Conservation (phyloP, 2,797 vertebrate species). For the Malacoraja senta region DNA sequence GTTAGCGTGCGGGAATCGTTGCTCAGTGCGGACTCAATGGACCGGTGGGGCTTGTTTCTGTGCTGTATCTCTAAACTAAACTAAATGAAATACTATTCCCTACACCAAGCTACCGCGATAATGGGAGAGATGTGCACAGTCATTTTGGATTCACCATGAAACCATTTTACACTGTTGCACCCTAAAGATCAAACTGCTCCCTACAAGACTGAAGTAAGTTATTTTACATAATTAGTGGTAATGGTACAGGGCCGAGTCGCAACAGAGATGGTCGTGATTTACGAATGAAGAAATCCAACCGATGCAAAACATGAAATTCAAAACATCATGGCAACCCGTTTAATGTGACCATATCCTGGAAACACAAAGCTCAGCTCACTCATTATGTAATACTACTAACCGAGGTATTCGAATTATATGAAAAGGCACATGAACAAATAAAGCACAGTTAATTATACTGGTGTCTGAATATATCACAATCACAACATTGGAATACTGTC, state of each 20-base stretch:
- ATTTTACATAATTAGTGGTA: neutral
- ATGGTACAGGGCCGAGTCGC: neutral
- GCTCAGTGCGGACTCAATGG: too few species aligned
- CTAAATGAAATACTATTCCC: neutral
- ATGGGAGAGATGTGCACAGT: neutral
- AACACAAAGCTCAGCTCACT: neutral
- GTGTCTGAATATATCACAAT: neutral
- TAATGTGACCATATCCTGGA: neutral
- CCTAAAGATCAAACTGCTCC: neutral
- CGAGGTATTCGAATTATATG: neutral
- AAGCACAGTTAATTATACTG: slow-evolving; percentile 1
- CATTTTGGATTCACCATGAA: neutral
- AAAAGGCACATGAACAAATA: slow-evolving; percentile 24
- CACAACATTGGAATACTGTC: neutral
- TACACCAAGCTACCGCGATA: neutral
- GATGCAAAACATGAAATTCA: neutral
- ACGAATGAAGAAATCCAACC: neutral
- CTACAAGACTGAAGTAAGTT: neutral
- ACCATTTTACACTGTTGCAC: neutral
- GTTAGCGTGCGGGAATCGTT: too few species aligned
- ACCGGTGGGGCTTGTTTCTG: too few species aligned
- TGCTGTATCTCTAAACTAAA: too few species aligned
- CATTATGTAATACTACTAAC: neutral
- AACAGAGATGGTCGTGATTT: neutral
- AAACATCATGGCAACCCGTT: neutral